Base-by-base conservation (phyloP, 2,888 invertebrate species). In the Xestia c-nigrum region DNA sequence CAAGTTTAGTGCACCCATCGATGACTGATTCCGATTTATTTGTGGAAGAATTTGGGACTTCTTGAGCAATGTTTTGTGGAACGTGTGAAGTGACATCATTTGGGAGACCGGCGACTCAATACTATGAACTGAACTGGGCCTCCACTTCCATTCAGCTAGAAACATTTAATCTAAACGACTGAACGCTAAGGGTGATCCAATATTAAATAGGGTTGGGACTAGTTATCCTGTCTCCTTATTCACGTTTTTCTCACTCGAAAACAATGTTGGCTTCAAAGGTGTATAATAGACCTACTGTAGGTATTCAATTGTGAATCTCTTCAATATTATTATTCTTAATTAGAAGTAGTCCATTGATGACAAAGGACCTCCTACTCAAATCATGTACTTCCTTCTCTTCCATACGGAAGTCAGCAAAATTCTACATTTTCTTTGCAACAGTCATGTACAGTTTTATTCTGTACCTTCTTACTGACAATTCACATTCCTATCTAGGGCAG, bases 1-100 rank as follows among this genome's bases (percentile, higher is more conserved):
- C 73, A 59, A 69, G 52, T 81, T 74, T 74, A 82, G 47, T 70
- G 72, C 70, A 52, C 31, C 72, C 21, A 74, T 81, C 73, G 74
- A 74, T 64, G 61, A 70, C 74, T 67, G 72, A 75, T 71, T 55
- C 65, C 38, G 5, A 14, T 4, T 64, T 68, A 81, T 81, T 81
- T 52, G 5, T 61, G 65, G 64, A 69, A 55, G 38, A 65, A 74
- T 80, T 82, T 74, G 12, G 57, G 24, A 3, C 14, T 63, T 70
- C 69, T 57, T 73, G 55, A 16, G 69, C 31, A 69, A 76, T 47
- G 16, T 38, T 57, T n/a, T 47, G 50, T 40, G 72, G 19, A 24
- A 65, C 52, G 24, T 64, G 65, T 61, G 40, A 38, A 68, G 38
- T 68, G 63, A n/a, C 38, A 63, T 47, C 2, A 40, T 68, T 21